Conservation (phyloP, 2,888 invertebrate genomes). For the Sarcophaga caerulescens region DNA sequence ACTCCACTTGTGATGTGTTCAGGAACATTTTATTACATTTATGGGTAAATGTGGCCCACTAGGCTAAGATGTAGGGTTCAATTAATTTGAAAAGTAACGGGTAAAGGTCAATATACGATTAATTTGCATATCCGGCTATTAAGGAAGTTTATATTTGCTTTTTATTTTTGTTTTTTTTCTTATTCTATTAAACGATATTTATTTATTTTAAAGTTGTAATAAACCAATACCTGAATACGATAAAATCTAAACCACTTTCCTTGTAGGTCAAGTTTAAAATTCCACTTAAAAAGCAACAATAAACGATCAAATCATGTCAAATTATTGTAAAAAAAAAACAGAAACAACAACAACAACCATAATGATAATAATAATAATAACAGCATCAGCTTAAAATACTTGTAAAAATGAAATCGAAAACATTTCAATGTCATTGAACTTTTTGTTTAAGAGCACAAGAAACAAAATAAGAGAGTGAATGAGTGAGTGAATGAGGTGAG, state of each 20-base stretch:
- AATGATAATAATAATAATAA: neutral
- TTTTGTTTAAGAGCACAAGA: conserved; percentile 9
- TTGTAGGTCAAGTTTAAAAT: conserved; percentile 57
- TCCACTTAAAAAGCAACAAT: neutral
- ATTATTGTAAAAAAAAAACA: neutral
- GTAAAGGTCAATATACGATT: too few species aligned
- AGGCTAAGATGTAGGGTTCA: too few species aligned
- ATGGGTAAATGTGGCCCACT: too few species aligned
- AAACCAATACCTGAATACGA: neutral
- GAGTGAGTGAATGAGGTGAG: too few species aligned
- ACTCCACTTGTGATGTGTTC: too few species aligned
- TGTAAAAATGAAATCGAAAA: conserved; percentile 31
- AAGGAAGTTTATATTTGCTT: too few species aligned
- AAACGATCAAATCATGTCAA: conserved; percentile 2
- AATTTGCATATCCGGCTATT: too few species aligned
- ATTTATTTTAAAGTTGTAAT: neutral
- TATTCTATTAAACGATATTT: neutral
- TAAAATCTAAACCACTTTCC: conserved; percentile 4
- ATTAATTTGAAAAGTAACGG: too few species aligned
- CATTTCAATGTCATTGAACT: conserved; percentile 60
- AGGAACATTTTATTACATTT: too few species aligned
- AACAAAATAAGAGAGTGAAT: too few species aligned
- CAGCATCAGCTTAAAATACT: conserved; percentile 7
- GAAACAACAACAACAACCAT: neutral
- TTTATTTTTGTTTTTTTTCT: neutral